Evolutionary conservation across 2,888 invertebrate genomes (phyloP).

Genomic region (Laothoe populi): DNA sequence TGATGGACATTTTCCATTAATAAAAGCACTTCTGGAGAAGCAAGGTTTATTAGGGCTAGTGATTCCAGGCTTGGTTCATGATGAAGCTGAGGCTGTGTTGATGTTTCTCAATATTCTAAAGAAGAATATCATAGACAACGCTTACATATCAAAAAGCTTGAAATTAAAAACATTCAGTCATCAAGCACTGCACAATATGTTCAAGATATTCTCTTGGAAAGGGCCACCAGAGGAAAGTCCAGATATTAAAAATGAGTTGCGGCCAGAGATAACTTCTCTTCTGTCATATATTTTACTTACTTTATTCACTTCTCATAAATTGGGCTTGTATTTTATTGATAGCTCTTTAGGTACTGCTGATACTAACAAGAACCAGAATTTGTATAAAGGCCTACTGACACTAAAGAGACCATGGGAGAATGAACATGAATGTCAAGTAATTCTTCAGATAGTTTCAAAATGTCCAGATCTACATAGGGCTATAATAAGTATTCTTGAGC

Average conservation of each 20-base stretch:
- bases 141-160: slow-evolving; percentile 88
- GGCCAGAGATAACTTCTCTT: slow-evolving; percentile 79
- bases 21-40: slow-evolving; percentile 89
- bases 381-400: slow-evolving; percentile 86
- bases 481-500: slow-evolving; percentile 84
- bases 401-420: slow-evolving; percentile 89
- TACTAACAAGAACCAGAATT: slow-evolving; percentile 84
- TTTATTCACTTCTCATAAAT: slow-evolving; percentile 90
- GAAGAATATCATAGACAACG: slow-evolving; percentile 87
- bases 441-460: slow-evolving; percentile 86
- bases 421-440: slow-evolving; percentile 85
- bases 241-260: slow-evolving; percentile 61
- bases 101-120: slow-evolving; percentile 88
- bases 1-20: slow-evolving; percentile 87
- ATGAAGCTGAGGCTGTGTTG: slow-evolving; percentile 87
- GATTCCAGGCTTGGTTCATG: slow-evolving; percentile 87
- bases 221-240: slow-evolving; percentile 84
- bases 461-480: slow-evolving; percentile 90
- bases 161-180: slow-evolving; percentile 90
- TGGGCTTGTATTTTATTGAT: slow-evolving; percentile 91
- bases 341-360: slow-evolving; percentile 86
- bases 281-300: slow-evolving; percentile 89
- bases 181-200: slow-evolving; percentile 87
- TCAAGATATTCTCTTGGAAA: slow-evolving; percentile 90
- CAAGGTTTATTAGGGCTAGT: slow-evolving; percentile 86